Conservation (phyloP, 1,140 invertebrate species). For the Streblospio benedicti region DNA sequence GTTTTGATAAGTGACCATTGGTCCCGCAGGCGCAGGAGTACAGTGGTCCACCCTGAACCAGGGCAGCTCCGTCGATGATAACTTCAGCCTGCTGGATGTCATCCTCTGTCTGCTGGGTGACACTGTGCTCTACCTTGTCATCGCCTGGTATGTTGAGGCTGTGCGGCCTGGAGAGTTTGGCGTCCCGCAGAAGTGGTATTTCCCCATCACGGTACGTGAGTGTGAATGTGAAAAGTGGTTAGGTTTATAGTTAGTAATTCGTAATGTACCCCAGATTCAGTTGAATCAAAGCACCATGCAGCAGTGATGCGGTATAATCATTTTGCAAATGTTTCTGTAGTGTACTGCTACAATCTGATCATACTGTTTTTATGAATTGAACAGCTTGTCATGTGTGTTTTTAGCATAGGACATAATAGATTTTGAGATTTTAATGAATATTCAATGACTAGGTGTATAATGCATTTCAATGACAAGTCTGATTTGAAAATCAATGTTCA, state of each 20-base stretch:
- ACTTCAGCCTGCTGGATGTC: conserved; percentile 37
- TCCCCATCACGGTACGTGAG: conserved; percentile 44
- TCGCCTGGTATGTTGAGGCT: conserved; percentile 57
- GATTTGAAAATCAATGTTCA: no score
- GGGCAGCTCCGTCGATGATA: conserved; percentile 36
- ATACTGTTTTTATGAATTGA: background rate
- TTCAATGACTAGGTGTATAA: no score
- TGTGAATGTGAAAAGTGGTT: conserved; percentile 24
- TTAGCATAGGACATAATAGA: no score
- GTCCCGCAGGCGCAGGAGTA: conserved; percentile 34
- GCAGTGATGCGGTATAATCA: no score
- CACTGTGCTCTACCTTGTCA: conserved; percentile 41
- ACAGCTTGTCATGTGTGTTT: background rate
- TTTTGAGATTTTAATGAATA: no score
- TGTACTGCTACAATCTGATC: conserved; percentile 25
- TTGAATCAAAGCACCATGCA: no score
- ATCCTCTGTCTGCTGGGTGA: conserved; percentile 54
- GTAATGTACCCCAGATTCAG: no score
- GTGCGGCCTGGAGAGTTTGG: conserved; percentile 55
- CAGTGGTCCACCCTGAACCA: conserved; percentile 34
- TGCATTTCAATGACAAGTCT: no score
- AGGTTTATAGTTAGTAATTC: no score
- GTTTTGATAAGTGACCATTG: no score
- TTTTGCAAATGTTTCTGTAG: conserved; percentile 25
- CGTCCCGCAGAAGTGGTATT: conserved; percentile 50